Percentiles rank a stretch among this genome's conserved stretches.
Conservation (phyloP, 2,888 invertebrate species). For the Drosophila histrio region DNA sequence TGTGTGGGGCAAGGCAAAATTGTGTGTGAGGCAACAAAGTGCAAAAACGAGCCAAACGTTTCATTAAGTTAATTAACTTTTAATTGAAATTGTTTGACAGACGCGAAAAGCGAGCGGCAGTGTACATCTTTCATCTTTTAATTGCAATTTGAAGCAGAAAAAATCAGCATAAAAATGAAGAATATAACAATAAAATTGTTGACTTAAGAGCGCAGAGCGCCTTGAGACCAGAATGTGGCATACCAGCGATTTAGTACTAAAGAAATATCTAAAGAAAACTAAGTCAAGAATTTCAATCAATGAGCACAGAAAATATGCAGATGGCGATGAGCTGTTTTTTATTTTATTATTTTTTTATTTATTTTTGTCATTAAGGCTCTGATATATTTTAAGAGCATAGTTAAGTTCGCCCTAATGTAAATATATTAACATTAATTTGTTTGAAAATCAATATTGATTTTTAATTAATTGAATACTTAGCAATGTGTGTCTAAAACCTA, state of each 20-base stretch:
- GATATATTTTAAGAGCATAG: neutral
- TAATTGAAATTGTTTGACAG: constrained; percentile 72
- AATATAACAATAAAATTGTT: neutral
- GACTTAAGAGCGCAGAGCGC: constrained; percentile 1
- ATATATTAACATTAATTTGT: neutral
- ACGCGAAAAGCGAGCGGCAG: constrained; percentile 34
- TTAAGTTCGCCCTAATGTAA: neutral
- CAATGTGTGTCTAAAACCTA: too few species aligned
- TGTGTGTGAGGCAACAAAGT: constrained; percentile 36
- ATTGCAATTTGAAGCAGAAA: constrained; percentile 52
- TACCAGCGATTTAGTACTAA: too few species aligned
- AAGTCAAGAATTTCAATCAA: constrained; percentile 38
- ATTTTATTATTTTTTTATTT: too few species aligned
- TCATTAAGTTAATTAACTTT: constrained; percentile 78
- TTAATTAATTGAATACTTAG: too few species aligned
- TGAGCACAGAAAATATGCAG: neutral
- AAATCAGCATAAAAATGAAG: constrained; percentile 11
- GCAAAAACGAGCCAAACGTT: constrained; percentile 52
- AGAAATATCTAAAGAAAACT: neutral
- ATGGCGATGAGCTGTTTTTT: neutral
- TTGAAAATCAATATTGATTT: too few species aligned
- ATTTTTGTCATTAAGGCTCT: neutral
- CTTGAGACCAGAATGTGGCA: neutral
- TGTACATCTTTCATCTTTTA: constrained; percentile 60
- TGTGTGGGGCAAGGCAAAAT: constrained; percentile 14